Conservation (phyloP, 2,888 invertebrate species). For the Hybos culiciformis region DNA sequence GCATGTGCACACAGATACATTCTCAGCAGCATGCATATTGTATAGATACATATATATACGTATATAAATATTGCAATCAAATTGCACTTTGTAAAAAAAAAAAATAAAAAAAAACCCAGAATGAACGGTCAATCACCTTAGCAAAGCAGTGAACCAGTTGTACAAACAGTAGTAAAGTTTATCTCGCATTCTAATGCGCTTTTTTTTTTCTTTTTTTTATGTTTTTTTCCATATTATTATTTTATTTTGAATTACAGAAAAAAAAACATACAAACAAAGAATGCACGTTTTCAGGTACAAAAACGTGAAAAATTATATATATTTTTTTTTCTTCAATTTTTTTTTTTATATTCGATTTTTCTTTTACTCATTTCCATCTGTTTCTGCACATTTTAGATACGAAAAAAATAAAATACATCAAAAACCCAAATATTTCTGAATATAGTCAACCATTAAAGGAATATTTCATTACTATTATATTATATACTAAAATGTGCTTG, state of each 20-base stretch:
- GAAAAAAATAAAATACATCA: too few relatives aligned
- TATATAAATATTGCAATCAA: background rate
- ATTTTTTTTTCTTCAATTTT: too few relatives aligned
- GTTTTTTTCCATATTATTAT: too few relatives aligned
- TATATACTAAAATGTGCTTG: too few relatives aligned
- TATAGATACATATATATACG: background rate
- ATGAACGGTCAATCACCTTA: background rate
- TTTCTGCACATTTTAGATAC: too few relatives aligned
- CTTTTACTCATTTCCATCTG: too few relatives aligned
- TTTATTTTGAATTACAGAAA: too few relatives aligned
- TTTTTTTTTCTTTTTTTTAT: background rate
- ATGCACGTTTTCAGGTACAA: conserved; percentile 1
- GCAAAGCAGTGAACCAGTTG: background rate
- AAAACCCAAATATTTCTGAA: too few relatives aligned
- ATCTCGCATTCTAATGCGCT: background rate
- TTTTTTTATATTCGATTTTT: too few relatives aligned
- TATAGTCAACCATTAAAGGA: too few relatives aligned
- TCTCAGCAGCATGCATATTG: background rate
- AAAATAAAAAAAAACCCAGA: background rate
- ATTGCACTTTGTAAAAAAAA: too few relatives aligned
- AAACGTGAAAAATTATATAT: background rate
- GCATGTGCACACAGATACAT: background rate
- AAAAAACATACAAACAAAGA: background rate
- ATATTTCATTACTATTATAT: too few relatives aligned
- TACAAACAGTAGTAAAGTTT: background rate